Base-by-base conservation (phyloP, 2,888 invertebrate species). In the Eugnorisma glareosa region DNA sequence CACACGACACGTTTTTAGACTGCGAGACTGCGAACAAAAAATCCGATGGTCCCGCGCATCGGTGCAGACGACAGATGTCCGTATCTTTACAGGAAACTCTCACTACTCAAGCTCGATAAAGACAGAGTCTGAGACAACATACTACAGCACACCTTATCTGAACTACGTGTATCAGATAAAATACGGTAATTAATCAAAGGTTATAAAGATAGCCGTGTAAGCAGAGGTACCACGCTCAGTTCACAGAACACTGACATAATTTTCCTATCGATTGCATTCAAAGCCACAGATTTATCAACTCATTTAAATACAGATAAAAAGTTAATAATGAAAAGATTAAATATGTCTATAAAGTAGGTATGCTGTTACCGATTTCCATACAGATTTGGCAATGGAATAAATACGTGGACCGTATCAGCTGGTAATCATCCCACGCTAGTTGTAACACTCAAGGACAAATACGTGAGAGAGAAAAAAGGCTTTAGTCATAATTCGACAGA, bases 101-200 rank as follows among this genome's bases (percentile, higher is more conserved):
- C 70, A 78, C 81, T 80, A 79, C 73, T 84, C 75, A 81, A 77
- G 74, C 82, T 75, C 74, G 73, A 80, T 82, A 75, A 77, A 79
- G 79, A 67, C 75, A 76, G 72, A 74, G 72, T 75, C 80, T 78
- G 35, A 59, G 74, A 83, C 79, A 83, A 83, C 75, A 76, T 82
- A 67, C 77, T 63, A 74, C 72, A 67, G 83, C 67, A 76, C 70
- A 64, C 15, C 73, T 89, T 89, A 89, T 89, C 89, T 81, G 61
- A 59, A 77, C 75, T 80, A 82, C 74, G 78, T 54, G 68, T 86
- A 85, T 79, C 73, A 78, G 87, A 86, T 88, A 88, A 88, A 86
- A 81, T 80, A 83, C 35, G 67, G 81, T 81, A 88, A 90, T 90
- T 89, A 87, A 89, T 90, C 85, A 86, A 89, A 84, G 61, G 75